A percentile compares a stretch with the other conserved stretches of the same genome.
These are phyloP conservation scores for Cyanistes caeruleus DNA, from an alignment of 2,113 vertebrate genomes.

Conservation along the genomic window DNA sequence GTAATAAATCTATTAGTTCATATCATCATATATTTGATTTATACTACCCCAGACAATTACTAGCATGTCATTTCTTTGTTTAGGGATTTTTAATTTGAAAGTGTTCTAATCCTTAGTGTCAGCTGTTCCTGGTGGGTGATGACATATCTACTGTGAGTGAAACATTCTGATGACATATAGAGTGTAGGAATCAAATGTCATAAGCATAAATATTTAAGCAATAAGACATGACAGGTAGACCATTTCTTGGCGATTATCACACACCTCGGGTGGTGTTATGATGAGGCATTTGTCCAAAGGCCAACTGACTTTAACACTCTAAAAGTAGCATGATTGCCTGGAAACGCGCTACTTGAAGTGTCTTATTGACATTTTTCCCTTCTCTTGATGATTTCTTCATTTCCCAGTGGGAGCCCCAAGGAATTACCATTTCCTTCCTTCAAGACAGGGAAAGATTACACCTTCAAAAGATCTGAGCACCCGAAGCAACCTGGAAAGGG, in stretches of 20 bases:
- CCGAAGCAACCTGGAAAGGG: accelerated
- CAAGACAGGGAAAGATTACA: not conserved
- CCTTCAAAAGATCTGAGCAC: not conserved
- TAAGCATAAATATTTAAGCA: constrained; percentile 76
- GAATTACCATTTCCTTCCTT: not conserved
- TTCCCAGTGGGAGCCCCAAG: not conserved
- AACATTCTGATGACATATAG: constrained; percentile 74
- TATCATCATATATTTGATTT: constrained; percentile 68
- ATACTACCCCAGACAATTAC: constrained; percentile 63
- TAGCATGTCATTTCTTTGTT: constrained; percentile 72
- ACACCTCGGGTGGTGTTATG: constrained; percentile 69
- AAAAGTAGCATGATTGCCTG: constrained; percentile 34
- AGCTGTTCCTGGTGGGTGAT: constrained; percentile 73
- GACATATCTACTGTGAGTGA: constrained; percentile 72
- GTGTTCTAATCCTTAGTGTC: constrained; percentile 74
- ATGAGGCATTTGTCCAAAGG: constrained; percentile 67
- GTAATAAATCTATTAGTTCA: constrained; percentile 67
- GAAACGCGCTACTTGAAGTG: constrained; percentile 28
- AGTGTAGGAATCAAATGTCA: constrained; percentile 72
- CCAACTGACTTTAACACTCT: constrained; percentile 45
- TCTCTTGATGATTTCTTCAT: constrained; percentile 18
- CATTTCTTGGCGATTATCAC: constrained; percentile 70
- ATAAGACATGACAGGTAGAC: constrained; percentile 74
- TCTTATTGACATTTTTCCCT: constrained; percentile 29
- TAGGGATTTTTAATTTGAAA: constrained; percentile 72